Evolutionary conservation across 35 echinoderm and acorn worm species (phyloP), one percentile per base, ranked within the genome.

Genomic region (Apostichopus parvimensis): DNA sequence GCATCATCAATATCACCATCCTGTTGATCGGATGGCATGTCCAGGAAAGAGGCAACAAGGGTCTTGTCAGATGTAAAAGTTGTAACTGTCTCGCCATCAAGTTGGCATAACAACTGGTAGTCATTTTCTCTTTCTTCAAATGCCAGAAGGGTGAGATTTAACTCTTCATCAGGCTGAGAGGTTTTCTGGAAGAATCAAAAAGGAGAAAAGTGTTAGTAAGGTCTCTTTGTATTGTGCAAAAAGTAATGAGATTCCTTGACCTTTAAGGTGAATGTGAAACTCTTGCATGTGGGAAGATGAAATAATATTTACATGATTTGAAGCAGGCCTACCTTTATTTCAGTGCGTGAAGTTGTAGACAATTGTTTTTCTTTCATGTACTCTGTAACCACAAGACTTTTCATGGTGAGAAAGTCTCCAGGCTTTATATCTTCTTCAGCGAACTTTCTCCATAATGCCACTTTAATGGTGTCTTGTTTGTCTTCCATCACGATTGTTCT

Each of bases 291-390:
- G 28, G 28, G 28, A 34, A 34, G 28, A 34, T 34, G 28, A 34
- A 34, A 34, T 34, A 2, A 34, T 34, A 34, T 34, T 34, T 34
- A 34, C 28, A 34, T 0, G 28, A 34, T 34, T 34, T 34, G 28
- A 34, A 34, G 28, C 28, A 34, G 28, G 28, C 28, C 28, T 55
- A 82, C 79, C 79, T 82, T 6, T 54, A 54, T 53, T 10, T 24
- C 18, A 53, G 79, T 82, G 45, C 79, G 79, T 53, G 79, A 34
- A 11, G 79, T 56, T 54, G 34, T 53, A 52, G 25, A 53, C 34
- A 57, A 54, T 54, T 82, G 79, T 56, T 82, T 82, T 82, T 82
- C 79, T 14, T 82, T 82, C 54, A 10, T 24, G 79, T 82, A 82
- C 54, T 82, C 79, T 82, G 79, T 53, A 82, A 82, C 25, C 52